These are phyloP conservation scores for Mesorhabditis sp. DNA, from an alignment of 2,888 invertebrate species.

Conservation along the genomic window DNA sequence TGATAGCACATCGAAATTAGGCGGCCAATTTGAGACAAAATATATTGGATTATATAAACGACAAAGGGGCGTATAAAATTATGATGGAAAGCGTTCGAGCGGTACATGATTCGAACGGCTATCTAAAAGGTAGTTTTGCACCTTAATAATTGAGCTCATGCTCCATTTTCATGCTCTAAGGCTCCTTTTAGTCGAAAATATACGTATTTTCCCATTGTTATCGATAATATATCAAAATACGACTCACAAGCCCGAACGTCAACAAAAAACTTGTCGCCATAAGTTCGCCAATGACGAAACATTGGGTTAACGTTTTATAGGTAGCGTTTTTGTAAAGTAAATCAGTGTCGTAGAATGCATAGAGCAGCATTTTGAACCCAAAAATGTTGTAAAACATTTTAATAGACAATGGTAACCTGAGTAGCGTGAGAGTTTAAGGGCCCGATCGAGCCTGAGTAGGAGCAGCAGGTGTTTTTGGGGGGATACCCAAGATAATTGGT, in stretches of 20 bases:
- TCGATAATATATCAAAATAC: neutral
- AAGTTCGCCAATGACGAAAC: neutral
- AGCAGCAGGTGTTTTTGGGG: no score
- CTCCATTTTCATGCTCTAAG: no score
- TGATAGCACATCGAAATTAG: neutral
- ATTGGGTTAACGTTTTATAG: neutral
- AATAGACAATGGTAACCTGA: neutral
- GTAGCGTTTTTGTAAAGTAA: no score
- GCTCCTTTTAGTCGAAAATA: no score
- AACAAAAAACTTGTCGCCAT: no score
- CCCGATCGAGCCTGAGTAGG: no score
- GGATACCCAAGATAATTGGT: no score
- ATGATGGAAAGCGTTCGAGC: neutral
- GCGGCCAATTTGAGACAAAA: neutral
- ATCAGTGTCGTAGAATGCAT: neutral
- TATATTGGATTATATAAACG: neutral
- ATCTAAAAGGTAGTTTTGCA: neutral
- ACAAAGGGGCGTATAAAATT: neutral
- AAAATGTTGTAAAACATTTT: constrained; percentile 3
- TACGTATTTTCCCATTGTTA: no score
- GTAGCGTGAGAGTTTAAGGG: no score
- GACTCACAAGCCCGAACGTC: no score
- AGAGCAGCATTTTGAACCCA: neutral
- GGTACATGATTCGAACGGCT: neutral
- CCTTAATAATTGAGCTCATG: no score